Percentiles rank a stretch among this genome's conserved stretches.
These are phyloP conservation scores for Ptychoptera contaminata DNA, from an alignment of 2,888 invertebrate species.

Conservation along the genomic window DNA sequence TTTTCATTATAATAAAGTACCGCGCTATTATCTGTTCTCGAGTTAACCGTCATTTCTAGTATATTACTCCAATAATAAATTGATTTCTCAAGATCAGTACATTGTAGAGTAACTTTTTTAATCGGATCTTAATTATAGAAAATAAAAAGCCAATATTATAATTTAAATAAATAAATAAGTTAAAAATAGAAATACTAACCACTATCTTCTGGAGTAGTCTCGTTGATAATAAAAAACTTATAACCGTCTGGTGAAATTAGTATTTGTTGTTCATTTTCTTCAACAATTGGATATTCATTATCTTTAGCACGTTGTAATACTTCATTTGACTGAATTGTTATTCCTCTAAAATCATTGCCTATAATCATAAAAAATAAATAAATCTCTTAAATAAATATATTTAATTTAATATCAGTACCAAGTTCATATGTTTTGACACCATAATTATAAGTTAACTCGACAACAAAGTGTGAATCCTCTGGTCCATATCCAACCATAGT, in stretches of 20 bases:
- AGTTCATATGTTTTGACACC: constrained; percentile 71
- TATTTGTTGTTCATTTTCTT: constrained; percentile 43
- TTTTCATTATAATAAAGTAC: constrained; percentile 53
- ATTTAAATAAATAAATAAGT: too few relatives aligned
- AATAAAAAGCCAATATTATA: constrained; percentile 17
- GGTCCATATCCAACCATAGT: constrained; percentile 98
- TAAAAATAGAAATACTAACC: constrained; percentile 23
- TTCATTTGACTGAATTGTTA: constrained; percentile 68
- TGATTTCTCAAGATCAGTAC: constrained; percentile 59
- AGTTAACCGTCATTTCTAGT: constrained; percentile 54
- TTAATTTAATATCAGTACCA: constrained; percentile 41
- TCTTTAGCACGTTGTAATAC: constrained; percentile 54
- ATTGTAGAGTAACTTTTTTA: constrained; percentile 60
- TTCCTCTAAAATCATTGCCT: constrained; percentile 74
- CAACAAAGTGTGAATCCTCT: constrained; percentile 86
- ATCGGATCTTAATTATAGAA: constrained; percentile 48
- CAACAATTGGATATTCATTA: constrained; percentile 54
- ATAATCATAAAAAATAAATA: background rate
- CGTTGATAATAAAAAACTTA: constrained; percentile 63
- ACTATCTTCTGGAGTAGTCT: constrained; percentile 45
- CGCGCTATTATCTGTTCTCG: constrained; percentile 42
- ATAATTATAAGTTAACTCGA: constrained; percentile 96
- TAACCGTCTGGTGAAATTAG: constrained; percentile 86
- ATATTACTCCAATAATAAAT: constrained; percentile 73
- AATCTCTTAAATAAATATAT: background rate